These are phyloP conservation scores for Falco berigora DNA, from an alignment of 2,797 vertebrate species.

Conservation along the genomic window DNA sequence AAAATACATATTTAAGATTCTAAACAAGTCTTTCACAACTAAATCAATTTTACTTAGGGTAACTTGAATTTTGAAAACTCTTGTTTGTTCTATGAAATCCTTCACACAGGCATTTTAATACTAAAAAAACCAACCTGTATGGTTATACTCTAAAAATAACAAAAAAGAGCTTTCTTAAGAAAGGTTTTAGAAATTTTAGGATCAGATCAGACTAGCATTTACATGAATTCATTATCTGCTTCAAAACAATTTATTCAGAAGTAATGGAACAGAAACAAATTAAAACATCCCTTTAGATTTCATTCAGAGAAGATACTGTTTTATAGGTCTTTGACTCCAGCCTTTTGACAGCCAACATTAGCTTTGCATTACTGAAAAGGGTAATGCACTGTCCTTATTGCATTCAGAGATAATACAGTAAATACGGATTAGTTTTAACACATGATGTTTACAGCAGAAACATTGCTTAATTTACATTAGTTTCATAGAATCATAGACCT, in stretches of 20 bases:
- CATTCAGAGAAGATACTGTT: constrained; percentile 7
- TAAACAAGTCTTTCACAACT: neutral
- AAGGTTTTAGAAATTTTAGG: neutral
- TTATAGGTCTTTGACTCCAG: constrained; percentile 27
- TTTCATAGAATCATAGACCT: neutral
- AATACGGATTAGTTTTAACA: constrained; percentile 24
- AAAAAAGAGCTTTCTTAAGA: neutral
- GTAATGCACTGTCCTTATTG: neutral
- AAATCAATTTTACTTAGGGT: neutral
- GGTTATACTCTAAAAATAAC: neutral
- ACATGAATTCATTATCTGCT: neutral
- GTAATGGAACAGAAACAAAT: constrained; percentile 27
- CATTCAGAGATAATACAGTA: neutral
- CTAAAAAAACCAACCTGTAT: neutral
- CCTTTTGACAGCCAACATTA: constrained; percentile 44
- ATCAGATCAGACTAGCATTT: neutral
- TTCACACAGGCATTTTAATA: neutral
- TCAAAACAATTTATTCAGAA: constrained; percentile 23
- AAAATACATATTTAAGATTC: neutral
- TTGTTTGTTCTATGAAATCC: neutral
- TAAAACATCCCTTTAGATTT: constrained; percentile 23
- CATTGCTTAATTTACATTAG: neutral
- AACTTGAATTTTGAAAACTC: neutral
- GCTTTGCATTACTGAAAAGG: constrained; percentile 21
- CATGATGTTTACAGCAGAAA: neutral